Base-by-base conservation (phyloP, 1,140 invertebrate species). In the Tetragnatha versicolor region DNA sequence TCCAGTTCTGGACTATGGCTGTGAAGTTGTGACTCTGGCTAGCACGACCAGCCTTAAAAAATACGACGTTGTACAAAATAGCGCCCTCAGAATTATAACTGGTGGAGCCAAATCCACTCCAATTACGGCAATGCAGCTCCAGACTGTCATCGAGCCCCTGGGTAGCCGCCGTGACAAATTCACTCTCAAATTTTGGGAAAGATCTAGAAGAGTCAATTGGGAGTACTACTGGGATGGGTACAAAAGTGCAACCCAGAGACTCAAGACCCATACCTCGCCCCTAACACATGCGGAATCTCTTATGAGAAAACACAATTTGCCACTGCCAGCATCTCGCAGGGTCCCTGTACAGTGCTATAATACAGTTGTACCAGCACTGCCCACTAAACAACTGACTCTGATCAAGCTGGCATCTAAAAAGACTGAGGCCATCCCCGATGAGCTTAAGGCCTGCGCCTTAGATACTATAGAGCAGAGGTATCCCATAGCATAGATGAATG, bases 171-270 rank as follows among this genome's bases (percentile, higher is more conserved):
- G 49, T 14, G n/a, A 51, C 49, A 51, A 51, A 51, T 51, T 20
- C 49, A 51, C 49, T 51, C 7, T 53, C 51, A 53, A 53, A 53
- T 53, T 53, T 53, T 53, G 4, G 51, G 51, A 53, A 22, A 53
- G 51, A 53, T 10, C 1, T 22, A 10, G 25, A 53, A 53, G 51
- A 53, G 20, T 53, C 17, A 22, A 22, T 53, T 53, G 17, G 17
- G 25, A 22, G 51, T n/a, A n/a, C n/a, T 22, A 53, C 51, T 53
- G 51, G 51, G 25, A 53, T 22, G 51, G 7, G 51, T 3, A 53
- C 10, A 53, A 53, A 9, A 12, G 49, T 22, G 51, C 20, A 53
- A 53, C 9, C n/a, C 20, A 53, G 51, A 7, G 51, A 53, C 20
- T 53, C 20, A 53, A 53, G 3, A 47, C 3, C 42, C 42, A 47